Conservation (phyloP, 2,797 vertebrate species). For the Gobio occitaniae region DNA sequence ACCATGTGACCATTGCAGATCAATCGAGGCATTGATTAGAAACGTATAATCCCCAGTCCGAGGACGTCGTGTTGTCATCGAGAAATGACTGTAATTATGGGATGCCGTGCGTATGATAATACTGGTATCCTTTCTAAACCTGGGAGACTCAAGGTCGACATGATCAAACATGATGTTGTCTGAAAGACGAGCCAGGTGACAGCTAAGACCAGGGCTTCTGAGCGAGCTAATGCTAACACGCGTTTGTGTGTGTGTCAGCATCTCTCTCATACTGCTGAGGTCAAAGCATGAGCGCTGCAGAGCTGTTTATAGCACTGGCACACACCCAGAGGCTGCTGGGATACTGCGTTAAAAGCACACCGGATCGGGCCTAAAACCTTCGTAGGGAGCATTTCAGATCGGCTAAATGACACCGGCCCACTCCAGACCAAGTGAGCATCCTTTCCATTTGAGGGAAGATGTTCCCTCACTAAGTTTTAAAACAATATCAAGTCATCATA, state of each 20-base stretch:
- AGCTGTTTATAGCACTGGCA: conserved; percentile 23
- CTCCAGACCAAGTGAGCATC: background rate
- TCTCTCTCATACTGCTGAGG: background rate
- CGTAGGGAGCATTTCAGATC: background rate
- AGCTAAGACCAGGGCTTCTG: conserved; percentile 1
- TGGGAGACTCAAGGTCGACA: background rate
- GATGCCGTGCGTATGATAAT: background rate
- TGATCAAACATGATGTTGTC: background rate
- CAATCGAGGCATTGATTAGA: background rate
- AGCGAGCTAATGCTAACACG: background rate
- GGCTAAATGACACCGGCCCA: background rate
- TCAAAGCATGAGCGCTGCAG: conserved; percentile 21
- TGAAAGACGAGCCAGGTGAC: conserved; percentile 3
- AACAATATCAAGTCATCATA: background rate
- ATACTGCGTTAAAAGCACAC: background rate
- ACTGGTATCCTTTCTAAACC: background rate
- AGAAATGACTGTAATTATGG: background rate
- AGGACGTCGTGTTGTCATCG: background rate
- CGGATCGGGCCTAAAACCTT: background rate
- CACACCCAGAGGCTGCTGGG: conserved; percentile 5
- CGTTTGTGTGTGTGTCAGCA: conserved; percentile 12
- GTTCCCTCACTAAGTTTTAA: background rate
- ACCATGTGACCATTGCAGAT: background rate
- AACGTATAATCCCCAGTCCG: background rate
- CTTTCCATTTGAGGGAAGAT: background rate